Conservation (phyloP, 2,888 invertebrate genomes). For the Synanthedon andrenaeformis region DNA sequence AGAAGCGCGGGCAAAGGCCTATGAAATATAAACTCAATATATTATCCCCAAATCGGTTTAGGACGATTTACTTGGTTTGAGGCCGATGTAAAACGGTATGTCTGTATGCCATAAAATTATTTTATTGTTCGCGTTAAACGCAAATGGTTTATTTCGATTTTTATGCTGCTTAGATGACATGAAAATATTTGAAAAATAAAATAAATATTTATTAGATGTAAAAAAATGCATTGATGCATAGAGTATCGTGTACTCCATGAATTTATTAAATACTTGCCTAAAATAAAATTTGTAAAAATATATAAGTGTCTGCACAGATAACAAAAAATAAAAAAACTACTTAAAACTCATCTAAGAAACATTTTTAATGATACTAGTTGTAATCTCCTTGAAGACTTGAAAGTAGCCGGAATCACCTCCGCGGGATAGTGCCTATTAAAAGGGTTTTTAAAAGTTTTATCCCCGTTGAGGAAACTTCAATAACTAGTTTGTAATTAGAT, state of each 20-base stretch:
- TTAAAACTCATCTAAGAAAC: too few relatives aligned
- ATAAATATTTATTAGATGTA: too few relatives aligned
- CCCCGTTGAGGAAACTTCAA: slow-evolving; percentile 13
- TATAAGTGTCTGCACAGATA: too few relatives aligned
- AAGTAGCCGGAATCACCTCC: background rate
- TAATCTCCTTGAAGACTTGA: too few relatives aligned
- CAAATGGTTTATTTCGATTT: background rate
- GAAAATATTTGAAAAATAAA: too few relatives aligned
- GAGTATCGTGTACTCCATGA: too few relatives aligned
- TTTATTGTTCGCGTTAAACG: background rate
- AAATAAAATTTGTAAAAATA: too few relatives aligned
- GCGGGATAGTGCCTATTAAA: background rate
- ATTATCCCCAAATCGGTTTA: background rate
- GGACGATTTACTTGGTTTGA: background rate
- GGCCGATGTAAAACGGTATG: background rate
- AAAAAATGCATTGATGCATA: too few relatives aligned
- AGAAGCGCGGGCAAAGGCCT: background rate
- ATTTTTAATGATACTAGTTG: too few relatives aligned
- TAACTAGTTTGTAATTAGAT: slow-evolving; percentile 12
- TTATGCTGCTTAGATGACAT: too few relatives aligned
- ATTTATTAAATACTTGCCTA: too few relatives aligned
- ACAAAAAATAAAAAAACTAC: too few relatives aligned
- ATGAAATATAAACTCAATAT: background rate
- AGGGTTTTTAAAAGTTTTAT: background rate
- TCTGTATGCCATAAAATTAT: background rate